A percentile compares a stretch with the other conserved stretches of the same genome.
These are phyloP conservation scores for Sympetrum striolatum DNA, from an alignment of 2,888 invertebrate genomes.

Conservation along the genomic window DNA sequence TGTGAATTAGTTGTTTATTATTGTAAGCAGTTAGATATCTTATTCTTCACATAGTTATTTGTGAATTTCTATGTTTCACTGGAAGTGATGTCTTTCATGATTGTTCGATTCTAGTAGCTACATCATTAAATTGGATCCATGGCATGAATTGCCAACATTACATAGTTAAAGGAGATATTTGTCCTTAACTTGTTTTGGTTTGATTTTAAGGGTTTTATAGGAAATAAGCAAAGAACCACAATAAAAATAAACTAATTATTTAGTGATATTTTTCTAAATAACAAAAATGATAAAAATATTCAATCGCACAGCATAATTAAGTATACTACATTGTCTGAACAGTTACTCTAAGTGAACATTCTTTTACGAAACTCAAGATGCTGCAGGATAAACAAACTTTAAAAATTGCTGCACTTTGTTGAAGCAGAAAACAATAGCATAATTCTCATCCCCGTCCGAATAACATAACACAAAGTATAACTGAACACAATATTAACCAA, in stretches of 20 bases:
- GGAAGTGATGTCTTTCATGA: no score
- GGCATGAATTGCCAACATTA: no score
- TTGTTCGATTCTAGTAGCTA: no score
- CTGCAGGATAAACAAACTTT: no score
- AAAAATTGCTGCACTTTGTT: background rate
- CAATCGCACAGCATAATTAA: constrained; percentile 18
- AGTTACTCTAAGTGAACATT: constrained; percentile 12
- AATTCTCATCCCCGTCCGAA: background rate
- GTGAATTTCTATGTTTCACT: no score
- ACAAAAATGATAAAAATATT: constrained; percentile 36
- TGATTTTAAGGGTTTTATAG: background rate
- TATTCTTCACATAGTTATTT: no score
- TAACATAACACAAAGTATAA: background rate
- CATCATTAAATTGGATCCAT: no score
- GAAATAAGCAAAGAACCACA: background rate
- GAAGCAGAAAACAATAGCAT: background rate
- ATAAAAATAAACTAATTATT: constrained; percentile 42
- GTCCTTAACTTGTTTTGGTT: no score
- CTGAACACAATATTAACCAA: background rate
- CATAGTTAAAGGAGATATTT: no score
- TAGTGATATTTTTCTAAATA: constrained; percentile 19
- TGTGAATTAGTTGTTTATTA: no score
- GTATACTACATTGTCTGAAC: constrained; percentile 26
- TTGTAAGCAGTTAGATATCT: no score
- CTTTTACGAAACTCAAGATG: background rate